phyloP scores from a whole-genome alignment of 2,113 vertebrate genomes.

The Ariopsis seemanni region DNA sequence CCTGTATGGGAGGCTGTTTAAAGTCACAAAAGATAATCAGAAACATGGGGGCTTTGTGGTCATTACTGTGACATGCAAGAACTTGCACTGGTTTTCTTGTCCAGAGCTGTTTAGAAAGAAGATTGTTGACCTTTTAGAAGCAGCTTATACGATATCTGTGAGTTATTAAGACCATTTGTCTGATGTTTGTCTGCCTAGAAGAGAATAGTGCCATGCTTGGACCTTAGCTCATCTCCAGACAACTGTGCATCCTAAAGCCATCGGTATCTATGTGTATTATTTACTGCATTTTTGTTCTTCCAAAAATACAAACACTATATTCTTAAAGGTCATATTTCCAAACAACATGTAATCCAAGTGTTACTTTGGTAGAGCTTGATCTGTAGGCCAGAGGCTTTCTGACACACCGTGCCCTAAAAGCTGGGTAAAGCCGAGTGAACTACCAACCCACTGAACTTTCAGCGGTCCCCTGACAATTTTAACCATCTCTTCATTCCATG shows the following conservation, averaged over 20 bases:
- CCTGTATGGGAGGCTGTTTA: slow-evolving; percentile 18
- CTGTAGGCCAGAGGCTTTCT: slow-evolving; percentile 14
- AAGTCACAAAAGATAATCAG: slow-evolving; percentile 37
- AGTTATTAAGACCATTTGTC: slow-evolving; percentile 6
- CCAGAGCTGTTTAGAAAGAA: slow-evolving; percentile 20
- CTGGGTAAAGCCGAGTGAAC: slow-evolving; percentile 38
- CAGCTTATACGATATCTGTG: slow-evolving; percentile 15
- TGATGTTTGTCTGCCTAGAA: slow-evolving; percentile 1
- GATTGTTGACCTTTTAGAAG: slow-evolving; percentile 38
- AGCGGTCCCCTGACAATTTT: slow-evolving; percentile 67
- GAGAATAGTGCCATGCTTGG: background rate
- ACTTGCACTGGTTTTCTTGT: slow-evolving; percentile 46
- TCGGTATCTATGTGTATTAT: background rate
- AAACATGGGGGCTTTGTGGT: slow-evolving; percentile 33
- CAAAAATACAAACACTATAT: background rate
- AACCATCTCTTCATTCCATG: slow-evolving; percentile 72
- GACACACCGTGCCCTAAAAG: slow-evolving; percentile 38
- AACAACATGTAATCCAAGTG: background rate
- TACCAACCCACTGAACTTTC: slow-evolving; percentile 47
- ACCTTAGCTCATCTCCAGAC: background rate
- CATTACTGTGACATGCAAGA: slow-evolving; percentile 32
- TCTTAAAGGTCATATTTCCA: background rate
- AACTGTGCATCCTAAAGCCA: background rate
- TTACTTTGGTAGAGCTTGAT: background rate
- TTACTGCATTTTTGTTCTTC: background rate